Evolutionary conservation across 30 jellyfish, hydroid and myxozoan species (phyloP), one percentile per base, ranked within the genome.

Genomic region (Chrysaora quinquecirrha): DNA sequence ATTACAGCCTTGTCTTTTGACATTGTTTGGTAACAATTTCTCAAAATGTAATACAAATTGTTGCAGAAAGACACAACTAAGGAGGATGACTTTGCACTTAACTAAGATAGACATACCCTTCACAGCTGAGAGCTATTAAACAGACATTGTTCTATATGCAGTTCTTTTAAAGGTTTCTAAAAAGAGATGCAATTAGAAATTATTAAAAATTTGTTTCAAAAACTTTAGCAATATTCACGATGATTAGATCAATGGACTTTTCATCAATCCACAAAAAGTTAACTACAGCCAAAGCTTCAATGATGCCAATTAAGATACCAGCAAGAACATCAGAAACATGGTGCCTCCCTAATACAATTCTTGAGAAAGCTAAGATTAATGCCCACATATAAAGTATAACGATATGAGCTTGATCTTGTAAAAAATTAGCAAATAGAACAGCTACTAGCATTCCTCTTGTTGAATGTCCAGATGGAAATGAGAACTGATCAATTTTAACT

Each of bases 391-490:
- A 14, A 1, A 81, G 3, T 0, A 70, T n/a, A 22, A 25, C 3
- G 22, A 38, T 31, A 23, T 48, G 24, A 1, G 31, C 24, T 30
- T 48, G 22, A 20, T 1, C 19, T 2, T 20, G 30, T 1, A 30
- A 48, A 58, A 61, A 0, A n/a, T 58, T 34, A 30, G 25, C 54
- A 61, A 83, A 83, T 9, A 83, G 49, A 6, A 62, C 24, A 27
- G 87, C 87, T n/a, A 92, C 62, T 90, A 86, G 38, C 25, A 87
- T 52, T 14, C 89, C 97, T 65, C 98, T 72, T 31, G 98, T 92
- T n/a, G 98, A 67, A 72, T 92, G 98, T 22, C 98, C 98, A 46
- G 98, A 92, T 14, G 98, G 98, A 50, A 92, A 92, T 12, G 98
- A 92, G 64, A 63, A 92, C 16, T 71, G 73, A 67, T 92, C 98